These are phyloP conservation scores for Albula glossodonta DNA, from an alignment of 2,113 vertebrate genomes.

Conservation along the genomic window DNA sequence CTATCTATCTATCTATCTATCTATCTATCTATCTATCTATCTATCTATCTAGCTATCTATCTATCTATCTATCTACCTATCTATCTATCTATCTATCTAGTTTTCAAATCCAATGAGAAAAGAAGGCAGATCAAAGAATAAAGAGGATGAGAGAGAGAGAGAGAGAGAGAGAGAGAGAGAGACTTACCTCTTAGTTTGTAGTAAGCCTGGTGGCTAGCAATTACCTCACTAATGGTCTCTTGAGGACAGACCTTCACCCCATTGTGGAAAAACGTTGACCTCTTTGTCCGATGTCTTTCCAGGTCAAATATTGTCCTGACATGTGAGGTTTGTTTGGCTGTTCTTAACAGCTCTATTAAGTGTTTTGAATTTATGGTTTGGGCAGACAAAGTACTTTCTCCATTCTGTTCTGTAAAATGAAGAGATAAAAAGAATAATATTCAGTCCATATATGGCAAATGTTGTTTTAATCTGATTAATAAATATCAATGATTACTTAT, in stretches of 20 bases:
- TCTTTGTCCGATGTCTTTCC: slow-evolving; percentile 71
- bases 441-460: too few relatives aligned
- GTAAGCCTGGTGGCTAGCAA: slow-evolving; percentile 83
- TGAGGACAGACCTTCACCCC: slow-evolving; percentile 85
- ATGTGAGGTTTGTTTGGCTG: slow-evolving; percentile 56
- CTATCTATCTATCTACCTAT: too few relatives aligned
- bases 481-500: too few relatives aligned
- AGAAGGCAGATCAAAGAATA: too few relatives aligned
- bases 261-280: slow-evolving; percentile 77
- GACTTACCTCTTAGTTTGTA: slow-evolving; percentile 86
- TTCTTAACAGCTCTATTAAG: slow-evolving; percentile 60
- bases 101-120: too few relatives aligned
- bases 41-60: too few relatives aligned
- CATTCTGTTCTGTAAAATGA: slow-evolving; percentile 58
- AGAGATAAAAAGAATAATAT: neutral
- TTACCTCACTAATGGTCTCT: slow-evolving; percentile 80
- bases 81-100: too few relatives aligned
- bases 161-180: neutral
- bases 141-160: too few relatives aligned
- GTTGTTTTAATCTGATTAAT: too few relatives aligned
- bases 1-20: too few relatives aligned
- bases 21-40: too few relatives aligned
- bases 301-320: slow-evolving; percentile 70
- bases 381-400: slow-evolving; percentile 49
- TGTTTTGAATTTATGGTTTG: slow-evolving; percentile 58